Conservation (phyloP, 1,140 invertebrate genomes). For the Asobara japonica region DNA sequence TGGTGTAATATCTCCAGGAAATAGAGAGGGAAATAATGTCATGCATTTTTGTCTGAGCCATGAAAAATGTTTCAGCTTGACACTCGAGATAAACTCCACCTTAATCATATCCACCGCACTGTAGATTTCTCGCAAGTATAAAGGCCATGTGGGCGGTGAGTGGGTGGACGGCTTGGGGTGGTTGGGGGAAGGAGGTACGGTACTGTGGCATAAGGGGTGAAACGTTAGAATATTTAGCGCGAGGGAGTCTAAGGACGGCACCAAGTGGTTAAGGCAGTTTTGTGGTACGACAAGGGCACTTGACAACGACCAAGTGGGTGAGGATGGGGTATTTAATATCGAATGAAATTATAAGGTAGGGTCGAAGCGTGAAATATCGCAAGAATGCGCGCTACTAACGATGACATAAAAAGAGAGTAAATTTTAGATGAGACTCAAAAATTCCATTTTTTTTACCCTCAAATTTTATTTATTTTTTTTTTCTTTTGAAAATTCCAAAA, state of each 20-base stretch:
- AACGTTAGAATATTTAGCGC: slow-evolving; percentile 2
- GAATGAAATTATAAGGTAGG: neutral
- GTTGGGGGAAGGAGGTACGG: neutral
- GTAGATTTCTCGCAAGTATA: neutral
- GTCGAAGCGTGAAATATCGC: slow-evolving; percentile 23
- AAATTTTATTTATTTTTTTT: too few relatives aligned
- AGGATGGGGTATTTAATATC: slow-evolving; percentile 4
- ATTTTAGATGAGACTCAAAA: too few relatives aligned
- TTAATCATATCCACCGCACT: neutral
- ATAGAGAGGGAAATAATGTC: neutral
- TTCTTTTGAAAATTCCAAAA: too few relatives aligned
- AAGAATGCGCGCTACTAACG: too few relatives aligned
- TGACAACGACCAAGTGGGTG: neutral
- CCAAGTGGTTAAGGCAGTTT: slow-evolving; percentile 4
- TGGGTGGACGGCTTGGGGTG: neutral
- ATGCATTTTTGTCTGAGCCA: neutral
- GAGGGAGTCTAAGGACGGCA: neutral
- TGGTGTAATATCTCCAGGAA: neutral
- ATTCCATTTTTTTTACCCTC: too few relatives aligned
- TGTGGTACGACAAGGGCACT: neutral
- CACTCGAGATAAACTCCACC: neutral
- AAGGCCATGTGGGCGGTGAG: neutral
- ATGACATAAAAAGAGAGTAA: too few relatives aligned
- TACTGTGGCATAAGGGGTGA: neutral
- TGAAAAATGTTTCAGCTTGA: neutral